phyloP scores from a whole-genome alignment of 1,140 invertebrate species.

The Leguminivora glycinivorella region DNA sequence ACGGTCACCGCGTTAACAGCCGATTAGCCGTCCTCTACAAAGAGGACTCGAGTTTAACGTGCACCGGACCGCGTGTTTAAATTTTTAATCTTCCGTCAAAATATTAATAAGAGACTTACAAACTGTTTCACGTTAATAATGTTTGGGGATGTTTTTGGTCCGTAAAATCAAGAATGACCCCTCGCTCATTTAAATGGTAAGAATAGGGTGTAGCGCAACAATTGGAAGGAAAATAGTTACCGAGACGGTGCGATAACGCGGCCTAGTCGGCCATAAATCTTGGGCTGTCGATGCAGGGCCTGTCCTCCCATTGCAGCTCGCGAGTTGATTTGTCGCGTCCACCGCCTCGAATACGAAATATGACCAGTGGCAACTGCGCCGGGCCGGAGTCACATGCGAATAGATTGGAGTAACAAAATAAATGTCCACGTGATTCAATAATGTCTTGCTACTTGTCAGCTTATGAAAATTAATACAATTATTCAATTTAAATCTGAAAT shows the following conservation, averaged over 20 bases:
- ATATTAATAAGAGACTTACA: conserved; percentile 17
- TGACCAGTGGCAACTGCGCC: conserved; percentile 46
- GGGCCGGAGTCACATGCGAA: neutral
- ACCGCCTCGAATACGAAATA: conserved; percentile 51
- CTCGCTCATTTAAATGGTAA: conserved; percentile 34
- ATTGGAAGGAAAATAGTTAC: conserved; percentile 25
- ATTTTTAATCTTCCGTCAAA: conserved; percentile 19
- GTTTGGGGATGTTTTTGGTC: neutral
- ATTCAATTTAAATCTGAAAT: no score
- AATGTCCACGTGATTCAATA: conserved; percentile 9
- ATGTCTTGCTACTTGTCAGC: neutral
- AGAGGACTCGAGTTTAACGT: conserved; percentile 64
- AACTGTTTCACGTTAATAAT: neutral
- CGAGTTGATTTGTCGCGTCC: conserved; percentile 75
- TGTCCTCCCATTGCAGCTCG: conserved; percentile 57
- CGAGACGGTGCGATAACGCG: conserved; percentile 54
- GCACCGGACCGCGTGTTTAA: conserved; percentile 35
- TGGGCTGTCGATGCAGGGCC: conserved; percentile 67
- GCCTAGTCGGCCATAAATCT: conserved; percentile 65
- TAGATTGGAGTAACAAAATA: neutral
- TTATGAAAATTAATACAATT: no score
- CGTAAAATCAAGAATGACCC: conserved; percentile 11
- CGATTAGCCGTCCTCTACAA: conserved; percentile 71
- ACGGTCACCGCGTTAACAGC: conserved; percentile 65
- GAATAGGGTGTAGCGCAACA: conserved; percentile 31